Evolutionary conservation across 2,888 invertebrate species (phyloP), one percentile per base, ranked within the genome.

Genomic region (Mythimna ferrago): DNA sequence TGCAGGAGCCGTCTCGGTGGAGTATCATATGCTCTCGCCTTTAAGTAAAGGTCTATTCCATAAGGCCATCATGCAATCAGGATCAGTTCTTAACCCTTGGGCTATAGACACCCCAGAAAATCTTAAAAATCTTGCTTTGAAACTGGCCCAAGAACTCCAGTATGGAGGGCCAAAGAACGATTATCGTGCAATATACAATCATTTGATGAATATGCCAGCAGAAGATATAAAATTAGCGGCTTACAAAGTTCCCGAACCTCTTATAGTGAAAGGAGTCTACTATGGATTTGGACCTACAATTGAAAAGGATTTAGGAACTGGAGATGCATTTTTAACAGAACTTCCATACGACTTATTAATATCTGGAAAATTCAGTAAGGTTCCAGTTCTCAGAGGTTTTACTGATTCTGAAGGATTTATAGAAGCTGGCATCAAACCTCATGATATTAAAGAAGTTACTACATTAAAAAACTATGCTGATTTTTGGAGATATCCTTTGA

Each of bases 341-440:
- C 76, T 51, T 92, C 97, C 84, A 78, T 97, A 87, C 83, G 94
- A 87, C 35, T 66, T 94, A 48, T 71, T 96, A 63, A 91, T 92
- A 75, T 86, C 91, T 66, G 93, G 92, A n/a, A 89, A 90, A 54
- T 92, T 93, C 63, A 85, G 90, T 11, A 87, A 90, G 35, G 94
- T 97, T 35, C 96, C 97, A 0, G 82, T 94, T 2, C 91, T 97
- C 26, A 93, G 94, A 89, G 97, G 97, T 26, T 96, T 96, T 78
- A 84, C 78, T 10, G 62, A 81, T 48, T 86, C 86, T 44, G 87
- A 90, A 57, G 88, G 90, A 32, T 90, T 92, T 62, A 78, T 91
- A 64, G 89, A 87, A 11, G 80, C 83, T 11, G 80, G 53, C 92
- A 76, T 88, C 41, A 90, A 89, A 69, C 85, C 89, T 2, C 73